Conservation (phyloP, 2,888 invertebrate species). For the Lycia hirtaria region DNA sequence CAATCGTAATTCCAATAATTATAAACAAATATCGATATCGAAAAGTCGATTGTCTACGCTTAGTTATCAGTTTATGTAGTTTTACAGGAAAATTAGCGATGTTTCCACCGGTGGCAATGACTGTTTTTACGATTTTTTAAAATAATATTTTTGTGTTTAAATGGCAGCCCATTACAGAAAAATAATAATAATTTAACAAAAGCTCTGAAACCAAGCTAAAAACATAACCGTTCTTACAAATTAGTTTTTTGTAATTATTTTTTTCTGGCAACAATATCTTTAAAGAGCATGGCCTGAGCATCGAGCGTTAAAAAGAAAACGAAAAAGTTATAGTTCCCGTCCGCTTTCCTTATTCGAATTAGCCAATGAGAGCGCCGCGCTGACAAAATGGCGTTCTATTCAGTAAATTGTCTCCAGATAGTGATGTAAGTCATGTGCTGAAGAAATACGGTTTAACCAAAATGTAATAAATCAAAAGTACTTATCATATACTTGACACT, state of each 20-base stretch:
- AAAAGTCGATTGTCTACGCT: no score
- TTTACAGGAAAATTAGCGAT: no score
- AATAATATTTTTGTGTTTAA: no score
- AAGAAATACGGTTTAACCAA: no score
- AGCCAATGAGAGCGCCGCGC: constrained; percentile 35
- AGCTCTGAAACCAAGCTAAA: not conserved
- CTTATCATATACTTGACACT: no score
- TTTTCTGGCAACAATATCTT: constrained; percentile 3
- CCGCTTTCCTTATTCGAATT: constrained; percentile 40
- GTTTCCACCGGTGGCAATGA: no score
- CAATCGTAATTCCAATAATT: no score
- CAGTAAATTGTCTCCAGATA: constrained; percentile 32
- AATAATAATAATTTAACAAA: not conserved
- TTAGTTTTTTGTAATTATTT: constrained; percentile 9
- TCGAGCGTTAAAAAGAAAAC: constrained; percentile 16
- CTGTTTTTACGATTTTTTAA: no score
- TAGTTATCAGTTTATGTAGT: no score
- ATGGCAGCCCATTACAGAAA: no score
- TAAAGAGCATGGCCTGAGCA: not conserved
- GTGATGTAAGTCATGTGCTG: constrained; percentile 12
- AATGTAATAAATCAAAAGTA: no score
- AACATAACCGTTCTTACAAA: not conserved
- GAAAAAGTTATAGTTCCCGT: constrained; percentile 31
- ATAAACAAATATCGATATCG: no score
- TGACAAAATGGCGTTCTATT: constrained; percentile 34